phyloP scores from a whole-genome alignment of 2,797 vertebrate species.

The Nasua narica region DNA sequence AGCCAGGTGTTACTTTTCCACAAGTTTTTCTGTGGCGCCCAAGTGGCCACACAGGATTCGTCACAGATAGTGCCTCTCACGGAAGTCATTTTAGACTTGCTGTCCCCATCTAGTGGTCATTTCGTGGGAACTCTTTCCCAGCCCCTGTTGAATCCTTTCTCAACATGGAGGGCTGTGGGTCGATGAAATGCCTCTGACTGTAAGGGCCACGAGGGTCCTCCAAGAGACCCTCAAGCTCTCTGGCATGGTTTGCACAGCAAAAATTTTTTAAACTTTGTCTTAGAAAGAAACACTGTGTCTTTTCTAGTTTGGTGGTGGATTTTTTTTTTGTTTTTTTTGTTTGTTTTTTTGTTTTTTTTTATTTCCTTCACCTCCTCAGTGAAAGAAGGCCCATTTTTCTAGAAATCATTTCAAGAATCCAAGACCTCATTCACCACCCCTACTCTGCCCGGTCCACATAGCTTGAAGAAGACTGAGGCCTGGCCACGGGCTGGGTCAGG shows the following conservation, averaged over 20 bases:
- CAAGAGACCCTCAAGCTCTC: not conserved
- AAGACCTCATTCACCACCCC: not conserved
- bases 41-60: not conserved
- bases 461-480: not conserved
- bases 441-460: not conserved
- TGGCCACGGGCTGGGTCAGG: not conserved
- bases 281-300: not conserved
- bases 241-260: not conserved
- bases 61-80: not conserved
- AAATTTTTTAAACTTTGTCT: not conserved
- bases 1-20: not conserved
- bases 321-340: not conserved
- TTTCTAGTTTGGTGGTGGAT: too few species aligned
- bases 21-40: not conserved
- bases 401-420: not conserved
- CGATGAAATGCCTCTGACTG: not conserved
- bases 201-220: fast-evolving
- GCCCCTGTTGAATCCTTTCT: not conserved
- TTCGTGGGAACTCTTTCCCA: not conserved
- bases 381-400: not conserved
- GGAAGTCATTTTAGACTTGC: not conserved
- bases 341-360: not conserved
- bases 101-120: constrained; percentile 64
- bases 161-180: not conserved
- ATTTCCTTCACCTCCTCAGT: not conserved